Conservation (phyloP, 2,113 vertebrate genomes). For the Cyanistes caeruleus region DNA sequence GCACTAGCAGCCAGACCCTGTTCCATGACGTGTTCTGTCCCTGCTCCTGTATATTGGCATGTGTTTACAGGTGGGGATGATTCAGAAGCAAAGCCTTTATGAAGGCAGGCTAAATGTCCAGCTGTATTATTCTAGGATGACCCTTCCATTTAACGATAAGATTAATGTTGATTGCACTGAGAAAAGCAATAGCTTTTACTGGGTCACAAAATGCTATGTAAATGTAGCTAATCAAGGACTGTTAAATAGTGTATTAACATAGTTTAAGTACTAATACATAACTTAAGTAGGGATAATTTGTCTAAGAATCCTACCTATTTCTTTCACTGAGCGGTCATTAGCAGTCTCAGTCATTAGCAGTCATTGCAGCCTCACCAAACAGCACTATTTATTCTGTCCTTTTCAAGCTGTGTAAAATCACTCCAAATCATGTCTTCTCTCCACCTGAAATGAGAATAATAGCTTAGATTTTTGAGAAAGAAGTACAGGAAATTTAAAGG, state of each 20-base stretch:
- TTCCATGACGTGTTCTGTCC: fast-evolving
- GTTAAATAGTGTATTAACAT: not conserved
- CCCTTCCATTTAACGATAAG: not conserved
- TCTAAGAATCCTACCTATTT: not conserved
- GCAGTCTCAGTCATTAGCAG: not conserved
- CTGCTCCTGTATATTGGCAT: not conserved
- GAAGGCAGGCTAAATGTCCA: not conserved
- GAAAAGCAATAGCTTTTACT: not conserved
- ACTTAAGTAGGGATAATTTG: not conserved
- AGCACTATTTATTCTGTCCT: not conserved
- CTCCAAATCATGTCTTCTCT: not conserved
- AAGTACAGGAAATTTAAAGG: not conserved
- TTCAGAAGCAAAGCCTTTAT: not conserved
- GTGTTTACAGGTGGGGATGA: not conserved
- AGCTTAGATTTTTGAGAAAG: not conserved
- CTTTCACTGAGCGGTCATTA: not conserved
- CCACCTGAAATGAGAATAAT: not conserved
- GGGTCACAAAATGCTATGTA: not conserved
- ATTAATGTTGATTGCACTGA: not conserved
- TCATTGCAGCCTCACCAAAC: not conserved
- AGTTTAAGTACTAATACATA: not conserved
- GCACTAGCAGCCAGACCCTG: not conserved
- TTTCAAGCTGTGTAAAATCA: not conserved
- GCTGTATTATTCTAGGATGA: not conserved
- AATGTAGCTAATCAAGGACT: not conserved